Base-by-base conservation (phyloP, 2,797 vertebrate genomes). In the Gallirallus australis region DNA sequence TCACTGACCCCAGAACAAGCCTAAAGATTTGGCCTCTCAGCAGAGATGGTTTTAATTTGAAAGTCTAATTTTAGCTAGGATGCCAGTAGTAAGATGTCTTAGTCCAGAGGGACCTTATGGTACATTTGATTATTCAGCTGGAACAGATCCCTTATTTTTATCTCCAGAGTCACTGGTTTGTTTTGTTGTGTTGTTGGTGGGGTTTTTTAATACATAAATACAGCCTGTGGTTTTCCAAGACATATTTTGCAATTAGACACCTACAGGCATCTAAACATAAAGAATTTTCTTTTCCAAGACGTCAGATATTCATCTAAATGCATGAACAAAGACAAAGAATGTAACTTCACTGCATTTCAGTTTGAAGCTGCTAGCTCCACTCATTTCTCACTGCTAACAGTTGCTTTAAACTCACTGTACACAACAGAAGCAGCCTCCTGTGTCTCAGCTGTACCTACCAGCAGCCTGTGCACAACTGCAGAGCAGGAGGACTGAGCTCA, bases 41-140 rank as follows among this genome's bases (percentile, higher is more conserved):
- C 31, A 90, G 78, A 86, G 78, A 77, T 47, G 48, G 89, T 87
- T 96, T 93, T 73, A 94, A 95, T 87, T 85, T 89, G 28, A 60
- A 91, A 79, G 71, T n/a, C 68, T 92, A 90, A 87, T 94, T 85
- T 92, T 94, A 96, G 77, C 77, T 40, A 52, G 47, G 93, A 94
- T 94, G 93, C 60, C 91, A 96, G 77, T 66, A 82, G 73, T 60
- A 82, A 94, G 80, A 86, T 86, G 52, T 54, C 70, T 94, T 92
- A 61, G 78, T 86, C 86, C 81, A 66, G 78, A 82, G 83, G 83
- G 86, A 95, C 50, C 12, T 60, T 61, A 71, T 28, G 39, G 33
- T 54, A 16, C 65, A 54, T 75, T 39, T 47, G 57, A 82, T 92
- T 89, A 68, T 94, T 90, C 83, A 66, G 52, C 31, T 94, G 70